These are phyloP conservation scores for Graptemys geographica DNA, from an alignment of 2,797 vertebrate genomes.

Conservation along the genomic window DNA sequence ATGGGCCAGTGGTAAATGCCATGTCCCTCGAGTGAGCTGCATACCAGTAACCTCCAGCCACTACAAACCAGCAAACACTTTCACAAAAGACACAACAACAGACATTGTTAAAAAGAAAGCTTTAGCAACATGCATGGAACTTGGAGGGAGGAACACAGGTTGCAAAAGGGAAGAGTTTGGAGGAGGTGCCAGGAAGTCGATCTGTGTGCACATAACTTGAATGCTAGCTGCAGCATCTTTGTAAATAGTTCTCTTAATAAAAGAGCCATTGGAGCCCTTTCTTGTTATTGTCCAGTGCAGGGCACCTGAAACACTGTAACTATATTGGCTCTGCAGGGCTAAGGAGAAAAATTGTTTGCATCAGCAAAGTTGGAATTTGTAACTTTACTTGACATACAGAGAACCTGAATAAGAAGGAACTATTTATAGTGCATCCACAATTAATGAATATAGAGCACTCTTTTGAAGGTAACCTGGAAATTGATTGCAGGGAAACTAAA, in stretches of 20 bases:
- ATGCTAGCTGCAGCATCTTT: not conserved
- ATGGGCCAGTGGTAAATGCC: not conserved
- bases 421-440: not conserved
- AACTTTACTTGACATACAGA: not conserved
- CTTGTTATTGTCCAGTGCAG: too few species aligned
- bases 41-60: not conserved
- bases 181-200: not conserved
- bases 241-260: not conserved
- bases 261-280: not conserved
- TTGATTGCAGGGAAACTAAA: not conserved
- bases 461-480: not conserved
- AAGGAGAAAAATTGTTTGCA: not conserved
- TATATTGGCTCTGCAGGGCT: not conserved
- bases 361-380: not conserved
- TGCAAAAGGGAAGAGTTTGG: not conserved
- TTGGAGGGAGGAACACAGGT: not conserved
- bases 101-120: not conserved
- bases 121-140: not conserved
- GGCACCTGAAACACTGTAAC: not conserved
- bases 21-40: not conserved
- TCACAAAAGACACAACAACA: not conserved
- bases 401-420: not conserved
- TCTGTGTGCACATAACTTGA: not conserved
- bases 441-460: not conserved
- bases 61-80: not conserved